These are phyloP conservation scores for Notolabrus celidotus DNA, from an alignment of 2,797 vertebrate genomes.

Conservation along the genomic window DNA sequence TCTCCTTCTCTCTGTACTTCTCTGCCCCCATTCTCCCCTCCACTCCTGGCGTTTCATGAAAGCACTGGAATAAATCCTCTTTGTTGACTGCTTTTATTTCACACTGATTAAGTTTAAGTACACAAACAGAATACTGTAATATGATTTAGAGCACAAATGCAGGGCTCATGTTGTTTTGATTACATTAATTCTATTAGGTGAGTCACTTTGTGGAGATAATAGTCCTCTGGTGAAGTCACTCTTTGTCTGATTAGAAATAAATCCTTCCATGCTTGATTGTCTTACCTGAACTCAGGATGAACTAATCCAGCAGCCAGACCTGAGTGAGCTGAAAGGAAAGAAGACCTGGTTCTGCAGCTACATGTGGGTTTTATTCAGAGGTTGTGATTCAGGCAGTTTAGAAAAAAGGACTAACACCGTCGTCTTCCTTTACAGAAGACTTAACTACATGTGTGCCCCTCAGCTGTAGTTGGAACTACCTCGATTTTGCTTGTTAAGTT, in stretches of 20 bases:
- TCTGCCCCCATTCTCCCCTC: conserved; percentile 23
- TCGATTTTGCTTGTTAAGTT: background rate
- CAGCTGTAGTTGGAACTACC: background rate
- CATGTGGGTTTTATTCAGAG: conserved; percentile 23
- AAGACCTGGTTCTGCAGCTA: background rate
- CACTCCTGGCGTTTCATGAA: conserved; percentile 34
- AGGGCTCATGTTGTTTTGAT: conserved; percentile 21
- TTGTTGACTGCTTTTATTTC: conserved; percentile 15
- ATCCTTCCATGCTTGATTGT: conserved; percentile 5
- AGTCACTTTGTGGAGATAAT: background rate
- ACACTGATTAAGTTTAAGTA: conserved; percentile 17
- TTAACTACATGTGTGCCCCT: conserved; percentile 17
- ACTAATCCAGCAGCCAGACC: background rate
- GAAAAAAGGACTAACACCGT: conserved; percentile 22
- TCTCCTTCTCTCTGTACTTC: background rate
- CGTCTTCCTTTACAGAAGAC: conserved; percentile 4
- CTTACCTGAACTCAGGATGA: conserved; percentile 23
- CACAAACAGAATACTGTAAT: conserved; percentile 20
- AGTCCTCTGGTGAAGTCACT: conserved; percentile 10
- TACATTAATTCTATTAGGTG: background rate
- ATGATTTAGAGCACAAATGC: background rate
- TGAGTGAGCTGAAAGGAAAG: background rate
- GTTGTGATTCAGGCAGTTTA: background rate
- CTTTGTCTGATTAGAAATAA: conserved; percentile 1
- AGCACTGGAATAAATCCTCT: background rate